Evolutionary conservation across 2,113 vertebrate species (phyloP).

Genomic region (Apteryx owenii): DNA sequence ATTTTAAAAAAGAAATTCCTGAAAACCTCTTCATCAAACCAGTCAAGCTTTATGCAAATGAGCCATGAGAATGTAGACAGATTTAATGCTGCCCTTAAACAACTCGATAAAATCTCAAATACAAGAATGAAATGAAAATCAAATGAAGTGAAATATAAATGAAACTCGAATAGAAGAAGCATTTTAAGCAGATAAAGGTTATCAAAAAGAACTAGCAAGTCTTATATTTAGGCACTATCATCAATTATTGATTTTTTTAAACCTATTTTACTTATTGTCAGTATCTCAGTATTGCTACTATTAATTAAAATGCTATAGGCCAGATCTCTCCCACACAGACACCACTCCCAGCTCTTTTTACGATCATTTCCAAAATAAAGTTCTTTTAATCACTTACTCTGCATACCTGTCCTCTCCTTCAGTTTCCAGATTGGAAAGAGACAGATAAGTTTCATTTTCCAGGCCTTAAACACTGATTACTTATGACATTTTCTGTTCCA

Average conservation of each 20-base stretch:
- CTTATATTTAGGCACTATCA: background rate
- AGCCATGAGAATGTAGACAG: background rate
- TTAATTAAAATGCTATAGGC: background rate
- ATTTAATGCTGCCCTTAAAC: background rate
- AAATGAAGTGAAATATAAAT: background rate
- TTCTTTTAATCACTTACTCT: background rate
- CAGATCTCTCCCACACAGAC: background rate
- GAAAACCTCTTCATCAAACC: background rate
- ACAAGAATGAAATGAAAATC: background rate
- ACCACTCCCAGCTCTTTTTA: background rate
- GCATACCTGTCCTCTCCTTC: background rate
- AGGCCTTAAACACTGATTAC: background rate
- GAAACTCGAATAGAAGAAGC: background rate
- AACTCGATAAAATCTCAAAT: background rate
- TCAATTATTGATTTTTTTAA: background rate
- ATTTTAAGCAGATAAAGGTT: background rate
- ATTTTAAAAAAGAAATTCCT: background rate
- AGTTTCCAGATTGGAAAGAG: background rate
- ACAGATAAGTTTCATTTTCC: background rate
- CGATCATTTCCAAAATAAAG: background rate
- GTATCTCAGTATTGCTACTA: background rate
- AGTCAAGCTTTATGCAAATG: background rate
- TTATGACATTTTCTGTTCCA: background rate
- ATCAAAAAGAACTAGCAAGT: background rate
- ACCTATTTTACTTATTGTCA: background rate